phyloP scores from a whole-genome alignment of 2,888 invertebrate genomes.

The Machimus atricapillus region DNA sequence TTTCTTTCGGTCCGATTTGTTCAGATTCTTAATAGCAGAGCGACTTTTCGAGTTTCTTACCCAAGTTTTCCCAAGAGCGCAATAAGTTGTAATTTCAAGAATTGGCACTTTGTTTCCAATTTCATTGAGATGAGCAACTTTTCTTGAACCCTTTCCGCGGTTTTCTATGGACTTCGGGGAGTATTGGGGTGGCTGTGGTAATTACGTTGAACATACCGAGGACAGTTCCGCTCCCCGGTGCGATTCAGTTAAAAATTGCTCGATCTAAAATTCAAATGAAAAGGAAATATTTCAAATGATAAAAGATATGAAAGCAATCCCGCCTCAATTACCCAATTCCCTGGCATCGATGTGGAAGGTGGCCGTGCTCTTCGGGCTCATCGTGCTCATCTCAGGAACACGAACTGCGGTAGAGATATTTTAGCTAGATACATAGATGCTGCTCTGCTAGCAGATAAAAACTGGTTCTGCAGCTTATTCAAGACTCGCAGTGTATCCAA shows the following conservation, averaged over 20 bases:
- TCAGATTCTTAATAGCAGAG: neutral
- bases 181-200: neutral
- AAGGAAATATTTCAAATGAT: conserved; percentile 24
- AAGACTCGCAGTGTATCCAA: neutral
- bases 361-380: neutral
- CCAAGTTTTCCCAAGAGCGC: neutral
- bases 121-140: neutral
- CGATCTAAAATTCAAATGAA: conserved; percentile 29
- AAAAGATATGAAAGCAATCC: conserved; percentile 31
- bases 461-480: conserved; percentile 25
- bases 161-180: neutral
- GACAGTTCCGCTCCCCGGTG: neutral
- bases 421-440: neutral
- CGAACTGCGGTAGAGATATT: conserved; percentile 5
- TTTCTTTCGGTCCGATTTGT: neutral
- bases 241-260: neutral
- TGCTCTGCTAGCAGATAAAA: neutral
- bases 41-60: neutral
- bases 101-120: neutral
- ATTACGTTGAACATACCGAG: neutral
- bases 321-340: conserved; percentile 20
- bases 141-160: neutral
- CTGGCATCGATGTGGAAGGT: neutral
- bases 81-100: neutral
- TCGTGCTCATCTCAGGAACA: neutral